Evolutionary conservation across 2,888 invertebrate genomes (phyloP).

Genomic region (Lithosia quadra): DNA sequence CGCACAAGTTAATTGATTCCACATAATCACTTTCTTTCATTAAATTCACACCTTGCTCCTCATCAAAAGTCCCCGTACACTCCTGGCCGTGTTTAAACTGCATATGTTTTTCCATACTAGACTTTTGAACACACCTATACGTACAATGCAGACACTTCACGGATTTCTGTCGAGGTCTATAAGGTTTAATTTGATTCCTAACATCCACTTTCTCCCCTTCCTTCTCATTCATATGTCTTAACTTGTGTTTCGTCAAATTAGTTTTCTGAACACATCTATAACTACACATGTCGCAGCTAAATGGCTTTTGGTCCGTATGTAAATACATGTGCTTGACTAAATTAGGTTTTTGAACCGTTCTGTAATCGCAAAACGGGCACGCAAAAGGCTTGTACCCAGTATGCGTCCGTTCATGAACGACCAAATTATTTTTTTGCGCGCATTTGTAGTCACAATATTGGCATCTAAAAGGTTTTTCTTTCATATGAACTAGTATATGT

Average conservation of each 20-base stretch:
- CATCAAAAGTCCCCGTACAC: conserved; percentile 24
- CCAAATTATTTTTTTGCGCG: conserved; percentile 83
- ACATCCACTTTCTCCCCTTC: conserved; percentile 67
- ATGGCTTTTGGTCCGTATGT: conserved; percentile 83
- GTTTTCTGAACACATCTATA: conserved; percentile 84
- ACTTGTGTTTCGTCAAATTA: conserved; percentile 82
- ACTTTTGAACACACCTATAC: conserved; percentile 80
- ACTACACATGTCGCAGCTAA: conserved; percentile 81
- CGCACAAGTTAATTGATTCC: conserved; percentile 68
- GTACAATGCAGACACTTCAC: conserved; percentile 78
- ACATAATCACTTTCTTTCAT: conserved; percentile 45
- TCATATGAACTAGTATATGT: conserved; percentile 84
- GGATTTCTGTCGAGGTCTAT: conserved; percentile 77
- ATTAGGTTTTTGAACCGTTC: conserved; percentile 84
- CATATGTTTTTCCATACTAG: conserved; percentile 81
- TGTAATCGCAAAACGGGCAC: conserved; percentile 81
- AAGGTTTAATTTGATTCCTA: conserved; percentile 73
- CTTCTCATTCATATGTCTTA: conserved; percentile 79
- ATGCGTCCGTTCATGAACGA: conserved; percentile 83
- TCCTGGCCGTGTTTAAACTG: conserved; percentile 74
- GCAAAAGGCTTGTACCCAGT: conserved; percentile 84
- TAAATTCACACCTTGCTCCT: conserved; percentile 14
- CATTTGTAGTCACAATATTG: conserved; percentile 84
- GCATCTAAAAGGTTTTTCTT: conserved; percentile 82
- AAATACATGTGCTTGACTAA: conserved; percentile 85